Base-by-base conservation (phyloP, 2,113 vertebrate genomes). In the Bubo bubo region DNA sequence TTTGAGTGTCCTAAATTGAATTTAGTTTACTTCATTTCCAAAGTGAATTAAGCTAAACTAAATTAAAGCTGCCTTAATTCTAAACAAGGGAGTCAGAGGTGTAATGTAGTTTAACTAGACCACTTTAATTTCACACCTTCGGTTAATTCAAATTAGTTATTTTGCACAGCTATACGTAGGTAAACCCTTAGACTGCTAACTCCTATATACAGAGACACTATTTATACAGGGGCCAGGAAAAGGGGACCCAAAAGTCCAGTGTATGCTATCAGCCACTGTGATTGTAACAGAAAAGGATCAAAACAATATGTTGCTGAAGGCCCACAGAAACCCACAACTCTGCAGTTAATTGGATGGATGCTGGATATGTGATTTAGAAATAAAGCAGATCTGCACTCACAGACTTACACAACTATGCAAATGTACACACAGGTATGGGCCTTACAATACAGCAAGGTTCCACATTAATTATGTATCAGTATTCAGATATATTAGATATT, bases 11-110 rank as follows among this genome's bases (percentile, higher is more conserved):
- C 81, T 89, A 96, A 95, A 96, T 94, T 96, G 90, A 91, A 95
- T 96, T 96, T 72, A 91, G 90, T 79, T 96, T 77, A 93, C 89
- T 97, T 75, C 52, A 94, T 97, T 96, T 96, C 91, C 77, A 66
- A 96, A 96, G 80, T 95, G 96, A 97, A 96, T 95, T 93, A 93
- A 95, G 62, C 56, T 91, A 87, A 91, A 96, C 93, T 93, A 96
- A 94, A 96, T 95, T 95, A 96, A 96, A 96, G 90, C 64, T 82
- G 86, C 80, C 68, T 95, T 96, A 89, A 91, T 87, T 96, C 89
- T 75, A 95, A 96, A 91, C 86, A 87, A 89, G 77, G 64, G 86
- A 92, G 89, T 87, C 94, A 94, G 80, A 96, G 76, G 55, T 84
- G 72, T 77, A 95, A 96, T 84, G 45, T 64, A 87, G 90, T 96